Percentiles rank a stretch among this genome's conserved stretches.
phyloP scores from a whole-genome alignment of 1,140 invertebrate genomes.

The Drosophila baimaii region DNA sequence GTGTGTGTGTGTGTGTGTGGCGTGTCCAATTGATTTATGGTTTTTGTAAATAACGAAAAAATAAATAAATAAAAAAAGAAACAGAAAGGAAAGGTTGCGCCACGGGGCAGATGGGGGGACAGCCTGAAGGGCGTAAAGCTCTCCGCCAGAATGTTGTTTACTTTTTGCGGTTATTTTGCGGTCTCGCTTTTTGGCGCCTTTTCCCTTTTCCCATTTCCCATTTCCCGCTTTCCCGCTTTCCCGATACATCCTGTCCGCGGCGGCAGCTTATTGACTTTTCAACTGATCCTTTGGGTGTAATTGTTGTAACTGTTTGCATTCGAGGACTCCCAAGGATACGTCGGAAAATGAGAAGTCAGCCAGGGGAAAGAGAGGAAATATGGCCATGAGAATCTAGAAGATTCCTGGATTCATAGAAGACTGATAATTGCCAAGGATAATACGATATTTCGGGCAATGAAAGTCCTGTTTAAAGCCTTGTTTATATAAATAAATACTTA shows the following conservation, averaged over 20 bases:
- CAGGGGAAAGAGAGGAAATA: not conserved
- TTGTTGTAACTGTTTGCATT: conserved; percentile 78
- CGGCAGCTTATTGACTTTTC: conserved; percentile 74
- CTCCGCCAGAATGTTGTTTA: conserved; percentile 48
- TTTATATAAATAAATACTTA: too few species aligned
- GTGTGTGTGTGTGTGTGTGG: conserved; percentile 55
- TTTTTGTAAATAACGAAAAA: conserved; percentile 79
- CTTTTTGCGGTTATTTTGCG: conserved; percentile 81
- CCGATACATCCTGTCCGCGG: conserved; percentile 26
- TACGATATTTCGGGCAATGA: too few species aligned
- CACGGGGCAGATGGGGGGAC: conserved; percentile 31
- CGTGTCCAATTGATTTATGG: conserved; percentile 84
- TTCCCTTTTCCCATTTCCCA: conserved; percentile 18
- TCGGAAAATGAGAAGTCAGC: not conserved
- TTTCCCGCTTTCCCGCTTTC: conserved; percentile 29
- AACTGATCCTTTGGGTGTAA: conserved; percentile 83
- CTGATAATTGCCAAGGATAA: too few species aligned
- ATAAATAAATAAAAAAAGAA: conserved; percentile 37
- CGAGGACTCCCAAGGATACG: conserved; percentile 29
- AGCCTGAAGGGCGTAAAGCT: conserved; percentile 29
- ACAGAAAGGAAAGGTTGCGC: conserved; percentile 64
- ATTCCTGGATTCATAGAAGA: too few species aligned
- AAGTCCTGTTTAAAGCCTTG: too few species aligned
- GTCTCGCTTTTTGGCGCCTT: conserved; percentile 60
- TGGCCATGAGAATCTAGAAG: too few species aligned